Percentiles rank a stretch among this genome's conserved stretches.
These are phyloP conservation scores for Hestina assimilis DNA, from an alignment of 1,140 invertebrate species.

Conservation along the genomic window DNA sequence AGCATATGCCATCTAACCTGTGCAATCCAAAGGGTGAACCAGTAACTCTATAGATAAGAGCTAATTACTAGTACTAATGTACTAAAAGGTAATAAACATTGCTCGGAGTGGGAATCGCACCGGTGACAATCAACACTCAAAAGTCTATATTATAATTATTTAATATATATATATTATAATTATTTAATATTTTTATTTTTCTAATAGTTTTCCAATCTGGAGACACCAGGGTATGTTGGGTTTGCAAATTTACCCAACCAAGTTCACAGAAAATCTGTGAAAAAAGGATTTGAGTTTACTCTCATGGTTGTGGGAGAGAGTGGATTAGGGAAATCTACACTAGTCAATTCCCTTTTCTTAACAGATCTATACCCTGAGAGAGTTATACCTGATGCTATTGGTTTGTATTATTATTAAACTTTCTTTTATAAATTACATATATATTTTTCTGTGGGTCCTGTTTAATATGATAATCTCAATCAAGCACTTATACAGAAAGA, in stretches of 20 bases:
- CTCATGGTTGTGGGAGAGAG: slow-evolving; percentile 98
- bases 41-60: too few relatives aligned
- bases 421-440: not conserved
- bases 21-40: too few relatives aligned
- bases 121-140: too few relatives aligned
- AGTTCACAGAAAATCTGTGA: slow-evolving; percentile 96
- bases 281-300: slow-evolving; percentile 98
- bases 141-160: too few relatives aligned
- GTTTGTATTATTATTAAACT: slow-evolving; percentile 73
- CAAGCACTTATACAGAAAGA: too few relatives aligned
- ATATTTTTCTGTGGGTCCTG: not conserved
- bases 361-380: slow-evolving; percentile 96
- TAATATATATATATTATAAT: slow-evolving; percentile 2
- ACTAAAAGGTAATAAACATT: too few relatives aligned
- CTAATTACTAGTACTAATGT: too few relatives aligned
- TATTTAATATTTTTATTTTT: slow-evolving; percentile 17
- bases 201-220: slow-evolving; percentile 87
- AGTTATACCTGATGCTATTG: slow-evolving; percentile 90
- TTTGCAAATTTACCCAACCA: slow-evolving; percentile 98
- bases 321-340: slow-evolving; percentile 97
- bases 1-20: too few relatives aligned
- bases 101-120: too few relatives aligned
- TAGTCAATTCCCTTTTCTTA: slow-evolving; percentile 98
- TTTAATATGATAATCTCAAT: too few relatives aligned
- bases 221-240: slow-evolving; percentile 93